Evolutionary conservation across 2,888 invertebrate genomes (phyloP), one percentile per base, ranked within the genome.

Genomic region (Marasmarcha lunaedactyla): DNA sequence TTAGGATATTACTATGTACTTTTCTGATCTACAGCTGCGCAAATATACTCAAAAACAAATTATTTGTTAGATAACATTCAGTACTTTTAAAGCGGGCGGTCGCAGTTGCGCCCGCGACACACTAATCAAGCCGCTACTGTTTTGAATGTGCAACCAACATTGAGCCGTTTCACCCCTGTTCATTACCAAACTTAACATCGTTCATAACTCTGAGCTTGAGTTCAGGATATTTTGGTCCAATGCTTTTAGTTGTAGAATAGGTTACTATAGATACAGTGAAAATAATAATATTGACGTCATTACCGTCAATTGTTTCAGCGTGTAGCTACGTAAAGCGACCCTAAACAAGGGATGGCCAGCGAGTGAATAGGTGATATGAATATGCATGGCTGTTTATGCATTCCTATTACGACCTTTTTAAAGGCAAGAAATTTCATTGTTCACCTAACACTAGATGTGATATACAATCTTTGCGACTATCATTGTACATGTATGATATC

Each of bases 221-320:
- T 30, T 30, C 30, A 30, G n/a, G 11, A 11, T 30, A 30, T 10
- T 10, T 9, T 11, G 11, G 30, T 30, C 6, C 9, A 25, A 25
- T 11, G n/a, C 6, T 11, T 3, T 20, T 20, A 20, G 4, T 3
- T 7, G 7, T 7, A 7, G 3, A 5, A 7, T 20, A 5, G 7
- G 20, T 20, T 20, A 20, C 20, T 20, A 20, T 20, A 20, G 20
- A 7, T 20, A 58, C 52, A 58, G 54, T 52, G 48, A 53, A 59
- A 63, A 61, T 67, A 64, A 67, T 64, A 63, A 69, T 68, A 58
- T 52, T 71, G 67, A 71, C 61, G 67, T 71, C 67, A 71, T 57
- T 49, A 50, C 46, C 57, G 51, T 48, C 49, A 54, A 60, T 61
- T 57, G 47, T 56, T 61, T 63, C 56, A 61, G 57, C 61, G 64